Conservation (phyloP, 30 jellyfish, hydroid and myxozoan genomes). For the Aurelia sp. region DNA sequence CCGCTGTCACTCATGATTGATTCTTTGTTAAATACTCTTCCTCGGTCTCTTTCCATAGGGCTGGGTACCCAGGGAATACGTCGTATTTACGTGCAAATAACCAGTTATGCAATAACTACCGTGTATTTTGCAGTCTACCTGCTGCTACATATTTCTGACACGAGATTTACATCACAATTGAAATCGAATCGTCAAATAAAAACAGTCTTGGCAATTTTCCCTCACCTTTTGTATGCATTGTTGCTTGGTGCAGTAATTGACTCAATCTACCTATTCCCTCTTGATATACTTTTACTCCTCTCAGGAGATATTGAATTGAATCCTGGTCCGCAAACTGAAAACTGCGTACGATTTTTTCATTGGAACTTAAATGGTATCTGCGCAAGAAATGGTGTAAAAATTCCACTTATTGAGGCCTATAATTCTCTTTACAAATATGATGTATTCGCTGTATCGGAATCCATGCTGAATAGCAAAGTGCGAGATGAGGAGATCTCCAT, state of each 20-base stretch:
- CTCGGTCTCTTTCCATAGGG: background rate
- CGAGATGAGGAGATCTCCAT: conserved; percentile 37
- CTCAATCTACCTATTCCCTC: too few species aligned
- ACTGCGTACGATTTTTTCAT: too few species aligned
- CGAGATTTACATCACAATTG: conserved; percentile 5
- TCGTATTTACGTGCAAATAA: too few species aligned
- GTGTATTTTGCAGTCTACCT: too few species aligned
- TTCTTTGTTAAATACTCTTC: background rate
- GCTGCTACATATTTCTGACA: too few species aligned
- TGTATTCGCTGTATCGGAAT: conserved; percentile 22
- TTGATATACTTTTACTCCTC: too few species aligned
- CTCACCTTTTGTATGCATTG: conserved; percentile 12
- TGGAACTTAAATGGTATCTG: conserved; percentile 24
- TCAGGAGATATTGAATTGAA: too few species aligned
- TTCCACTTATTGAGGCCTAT: conserved; percentile 39
- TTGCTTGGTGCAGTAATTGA: background rate
- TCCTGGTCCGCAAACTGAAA: too few species aligned
- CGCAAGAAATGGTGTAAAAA: conserved; percentile 39
- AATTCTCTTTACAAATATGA: conserved; percentile 28
- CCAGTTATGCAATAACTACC: too few species aligned
- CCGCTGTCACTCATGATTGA: conserved; percentile 10
- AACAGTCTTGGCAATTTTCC: conserved; percentile 1
- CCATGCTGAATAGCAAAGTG: conserved; percentile 40
- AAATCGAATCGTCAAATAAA: background rate
- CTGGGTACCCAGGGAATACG: too few species aligned